Conservation (phyloP, 2,797 vertebrate genomes). For the Tokudaia tokunoshimensis region DNA sequence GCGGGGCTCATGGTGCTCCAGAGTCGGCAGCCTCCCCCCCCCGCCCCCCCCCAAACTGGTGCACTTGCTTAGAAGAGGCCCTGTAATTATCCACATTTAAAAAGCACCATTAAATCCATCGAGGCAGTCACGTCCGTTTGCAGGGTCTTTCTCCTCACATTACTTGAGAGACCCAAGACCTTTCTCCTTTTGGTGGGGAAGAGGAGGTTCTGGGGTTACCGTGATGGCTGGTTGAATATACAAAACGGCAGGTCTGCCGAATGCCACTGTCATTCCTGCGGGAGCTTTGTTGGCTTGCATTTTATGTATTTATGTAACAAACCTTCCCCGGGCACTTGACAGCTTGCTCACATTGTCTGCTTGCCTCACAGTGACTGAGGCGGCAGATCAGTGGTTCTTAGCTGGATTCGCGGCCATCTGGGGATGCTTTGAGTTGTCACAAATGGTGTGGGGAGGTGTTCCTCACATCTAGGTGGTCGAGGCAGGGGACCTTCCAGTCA, state of each 20-base stretch:
- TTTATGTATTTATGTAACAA: conserved; percentile 20
- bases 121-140: conserved; percentile 76
- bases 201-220: conserved; percentile 28
- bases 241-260: conserved; percentile 53
- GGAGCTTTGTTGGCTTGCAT: not conserved
- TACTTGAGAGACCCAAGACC: conserved; percentile 59
- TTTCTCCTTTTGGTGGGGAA: conserved; percentile 3
- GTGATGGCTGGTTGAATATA: conserved; percentile 70
- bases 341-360: not conserved
- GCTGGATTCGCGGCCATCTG: not conserved
- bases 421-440: not conserved
- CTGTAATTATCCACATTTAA: conserved; percentile 83
- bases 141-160: conserved; percentile 64
- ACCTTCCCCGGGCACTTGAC: not conserved
- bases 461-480: not conserved
- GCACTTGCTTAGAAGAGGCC: conserved; percentile 79
- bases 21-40: conserved; percentile 73
- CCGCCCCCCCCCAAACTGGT: conserved; percentile 35
- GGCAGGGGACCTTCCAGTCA: not conserved
- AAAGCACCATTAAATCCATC: conserved; percentile 76
- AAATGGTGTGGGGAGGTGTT: not conserved
- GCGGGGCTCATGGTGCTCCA: conserved; percentile 82
- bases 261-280: not conserved
- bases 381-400: not conserved
- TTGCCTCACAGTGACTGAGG: not conserved